phyloP scores from a whole-genome alignment of 2,797 vertebrate species.

The Malurus leucopterus region DNA sequence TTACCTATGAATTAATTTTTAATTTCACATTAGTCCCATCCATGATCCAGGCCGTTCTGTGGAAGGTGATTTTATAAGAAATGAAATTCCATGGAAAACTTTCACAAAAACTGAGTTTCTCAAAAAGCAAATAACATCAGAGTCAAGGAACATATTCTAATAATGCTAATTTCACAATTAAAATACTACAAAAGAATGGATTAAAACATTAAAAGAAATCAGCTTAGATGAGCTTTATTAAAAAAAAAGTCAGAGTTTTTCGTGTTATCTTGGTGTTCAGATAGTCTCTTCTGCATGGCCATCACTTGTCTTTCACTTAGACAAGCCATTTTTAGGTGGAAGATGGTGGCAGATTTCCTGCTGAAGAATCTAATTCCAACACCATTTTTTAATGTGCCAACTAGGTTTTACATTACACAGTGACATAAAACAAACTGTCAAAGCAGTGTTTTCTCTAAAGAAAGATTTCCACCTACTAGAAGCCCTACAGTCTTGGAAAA shows the following conservation, averaged over 20 bases:
- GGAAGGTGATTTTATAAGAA: background rate
- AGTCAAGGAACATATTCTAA: background rate
- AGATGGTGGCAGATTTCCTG: background rate
- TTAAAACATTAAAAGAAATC: background rate
- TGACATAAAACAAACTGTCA: background rate
- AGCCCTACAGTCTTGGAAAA: background rate
- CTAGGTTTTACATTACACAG: background rate
- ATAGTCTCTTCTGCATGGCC: background rate
- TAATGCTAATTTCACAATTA: background rate
- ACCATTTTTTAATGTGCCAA: background rate
- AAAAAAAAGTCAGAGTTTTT: background rate
- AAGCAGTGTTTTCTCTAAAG: background rate
- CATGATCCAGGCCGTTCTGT: background rate
- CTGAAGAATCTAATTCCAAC: background rate
- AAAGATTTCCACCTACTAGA: background rate
- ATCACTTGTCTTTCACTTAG: background rate
- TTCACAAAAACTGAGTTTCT: background rate
- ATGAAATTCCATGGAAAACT: background rate
- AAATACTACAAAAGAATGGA: background rate
- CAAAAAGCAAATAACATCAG: background rate
- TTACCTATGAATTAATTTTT: background rate
- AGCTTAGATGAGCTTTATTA: accelerated
- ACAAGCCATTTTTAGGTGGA: background rate
- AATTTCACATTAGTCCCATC: background rate
- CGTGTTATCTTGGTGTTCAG: background rate